Evolutionary conservation across 2,113 vertebrate genomes (phyloP).

Genomic region (Paratilapia polleni): DNA sequence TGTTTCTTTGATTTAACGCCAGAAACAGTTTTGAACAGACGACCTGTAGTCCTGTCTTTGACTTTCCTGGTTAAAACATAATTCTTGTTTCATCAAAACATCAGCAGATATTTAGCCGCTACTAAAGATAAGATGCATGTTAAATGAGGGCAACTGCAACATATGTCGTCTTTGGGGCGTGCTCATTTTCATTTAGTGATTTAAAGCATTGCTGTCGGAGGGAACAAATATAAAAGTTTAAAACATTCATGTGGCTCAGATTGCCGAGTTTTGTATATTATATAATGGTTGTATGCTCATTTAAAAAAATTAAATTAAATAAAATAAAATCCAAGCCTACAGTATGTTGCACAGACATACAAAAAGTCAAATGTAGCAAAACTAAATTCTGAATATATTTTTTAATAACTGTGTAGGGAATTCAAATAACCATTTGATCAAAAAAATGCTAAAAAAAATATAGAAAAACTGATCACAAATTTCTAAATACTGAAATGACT

Average conservation of each 20-base stretch:
- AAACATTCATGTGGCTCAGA: not conserved
- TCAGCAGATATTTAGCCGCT: conserved; percentile 36
- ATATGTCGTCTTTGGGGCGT: not conserved
- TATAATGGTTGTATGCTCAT: not conserved
- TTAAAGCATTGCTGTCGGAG: not conserved
- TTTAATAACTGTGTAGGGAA: no score
- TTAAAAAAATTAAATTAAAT: not conserved
- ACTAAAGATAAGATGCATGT: conserved; percentile 19
- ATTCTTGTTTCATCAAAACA: conserved; percentile 52
- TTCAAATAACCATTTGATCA: no score
- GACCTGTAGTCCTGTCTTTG: conserved; percentile 26
- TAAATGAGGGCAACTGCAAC: not conserved
- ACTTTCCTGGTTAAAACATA: conserved; percentile 18
- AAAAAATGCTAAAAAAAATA: not conserved
- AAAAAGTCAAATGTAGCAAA: not conserved
- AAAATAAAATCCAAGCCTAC: not conserved
- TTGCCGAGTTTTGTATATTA: not conserved
- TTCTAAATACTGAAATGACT: not conserved
- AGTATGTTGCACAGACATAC: not conserved
- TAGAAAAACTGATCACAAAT: not conserved
- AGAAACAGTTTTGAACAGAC: conserved; percentile 40
- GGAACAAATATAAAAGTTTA: not conserved
- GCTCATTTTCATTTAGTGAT: not conserved
- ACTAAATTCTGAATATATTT: no score
- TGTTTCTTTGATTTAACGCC: conserved; percentile 62